These are phyloP conservation scores for Delia radicum DNA, from an alignment of 1,140 invertebrate species.

Conservation along the genomic window DNA sequence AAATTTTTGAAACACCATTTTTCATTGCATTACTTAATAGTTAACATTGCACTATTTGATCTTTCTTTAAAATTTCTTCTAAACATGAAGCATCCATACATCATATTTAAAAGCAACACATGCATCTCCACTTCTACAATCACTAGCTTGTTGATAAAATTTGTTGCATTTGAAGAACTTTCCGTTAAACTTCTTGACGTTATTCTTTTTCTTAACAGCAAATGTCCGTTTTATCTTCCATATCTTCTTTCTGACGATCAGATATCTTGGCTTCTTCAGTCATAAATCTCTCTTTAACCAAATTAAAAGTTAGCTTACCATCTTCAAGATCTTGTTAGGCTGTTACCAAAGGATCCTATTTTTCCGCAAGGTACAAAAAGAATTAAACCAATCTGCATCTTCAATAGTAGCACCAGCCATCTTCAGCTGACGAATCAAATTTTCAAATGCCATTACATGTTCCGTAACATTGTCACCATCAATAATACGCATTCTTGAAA, in stretches of 20 bases:
- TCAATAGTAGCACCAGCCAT: not conserved
- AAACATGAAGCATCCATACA: not conserved
- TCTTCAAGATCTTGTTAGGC: not conserved
- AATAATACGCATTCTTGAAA: not conserved
- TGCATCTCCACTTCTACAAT: not conserved
- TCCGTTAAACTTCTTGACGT: too few relatives aligned
- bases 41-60: not conserved
- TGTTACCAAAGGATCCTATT: not conserved
- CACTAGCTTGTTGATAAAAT: not conserved
- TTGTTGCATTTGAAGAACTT: not conserved
- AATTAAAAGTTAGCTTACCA: not conserved
- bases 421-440: not conserved
- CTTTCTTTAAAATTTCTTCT: not conserved
- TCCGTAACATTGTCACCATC: not conserved
- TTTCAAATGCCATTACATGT: not conserved
- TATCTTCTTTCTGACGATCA: too few relatives aligned
- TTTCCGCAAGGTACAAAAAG: not conserved
- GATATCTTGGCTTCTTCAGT: not conserved
- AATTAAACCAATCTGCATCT: not conserved
- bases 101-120: not conserved
- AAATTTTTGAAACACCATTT: too few relatives aligned
- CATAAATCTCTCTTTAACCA: not conserved
- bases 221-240: too few relatives aligned
- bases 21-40: too few relatives aligned
- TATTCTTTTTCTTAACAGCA: too few relatives aligned